phyloP scores from a whole-genome alignment of 2,113 vertebrate species.

The Catharus fuscescens region DNA sequence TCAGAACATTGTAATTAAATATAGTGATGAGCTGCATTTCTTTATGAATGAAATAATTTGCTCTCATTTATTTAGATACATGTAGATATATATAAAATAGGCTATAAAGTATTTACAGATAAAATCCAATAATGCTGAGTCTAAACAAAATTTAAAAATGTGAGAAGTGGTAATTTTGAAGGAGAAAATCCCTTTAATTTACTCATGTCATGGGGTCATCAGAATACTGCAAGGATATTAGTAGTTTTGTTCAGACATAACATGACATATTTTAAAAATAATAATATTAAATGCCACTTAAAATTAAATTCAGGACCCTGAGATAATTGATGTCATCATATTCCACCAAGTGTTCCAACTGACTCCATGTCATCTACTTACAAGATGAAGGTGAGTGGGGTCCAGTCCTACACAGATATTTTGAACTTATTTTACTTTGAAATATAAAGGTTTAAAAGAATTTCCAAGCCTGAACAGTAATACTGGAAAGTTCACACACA shows the following conservation, averaged over 20 bases:
- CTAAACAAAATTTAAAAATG: background rate
- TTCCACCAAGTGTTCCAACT: background rate
- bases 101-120: background rate
- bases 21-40: slow-evolving; percentile 32
- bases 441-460: background rate
- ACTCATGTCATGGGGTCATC: background rate
- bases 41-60: slow-evolving; percentile 47
- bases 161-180: background rate
- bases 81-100: background rate
- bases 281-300: background rate
- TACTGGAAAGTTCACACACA: background rate
- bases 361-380: background rate
- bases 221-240: background rate
- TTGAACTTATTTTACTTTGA: slow-evolving; percentile 5
- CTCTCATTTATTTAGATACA: background rate
- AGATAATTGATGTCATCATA: background rate
- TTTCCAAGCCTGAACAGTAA: background rate
- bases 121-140: background rate
- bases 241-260: background rate
- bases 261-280: background rate
- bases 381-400: background rate
- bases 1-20: slow-evolving; percentile 65
- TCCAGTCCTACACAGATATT: background rate
- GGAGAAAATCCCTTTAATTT: background rate
- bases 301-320: background rate